These are phyloP conservation scores for Digitonthophagus gazella DNA, from an alignment of 2,888 invertebrate genomes.

Conservation along the genomic window DNA sequence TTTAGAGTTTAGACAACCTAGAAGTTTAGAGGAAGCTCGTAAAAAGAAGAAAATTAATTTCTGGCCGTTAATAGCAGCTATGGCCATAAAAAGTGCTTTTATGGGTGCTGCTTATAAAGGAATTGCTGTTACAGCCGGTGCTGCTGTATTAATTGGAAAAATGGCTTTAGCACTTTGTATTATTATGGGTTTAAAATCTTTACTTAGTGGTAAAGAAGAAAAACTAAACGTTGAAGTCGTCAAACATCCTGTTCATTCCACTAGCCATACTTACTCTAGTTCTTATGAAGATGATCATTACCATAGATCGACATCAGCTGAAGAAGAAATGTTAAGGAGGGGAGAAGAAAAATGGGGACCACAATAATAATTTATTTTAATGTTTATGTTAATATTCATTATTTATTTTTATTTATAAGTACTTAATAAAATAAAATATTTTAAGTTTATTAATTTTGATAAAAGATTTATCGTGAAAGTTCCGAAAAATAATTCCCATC, in stretches of 20 bases:
- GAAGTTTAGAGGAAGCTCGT: slow-evolving; percentile 55
- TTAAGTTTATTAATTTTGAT: too few species aligned
- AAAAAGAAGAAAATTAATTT: slow-evolving; percentile 66
- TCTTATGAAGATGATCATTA: slow-evolving; percentile 51
- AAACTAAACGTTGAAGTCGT: slow-evolving; percentile 84
- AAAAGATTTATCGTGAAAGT: too few species aligned
- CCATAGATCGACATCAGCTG: slow-evolving; percentile 24
- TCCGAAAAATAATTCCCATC: too few species aligned
- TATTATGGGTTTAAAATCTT: slow-evolving; percentile 77
- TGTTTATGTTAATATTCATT: not conserved
- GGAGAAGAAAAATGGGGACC: slow-evolving; percentile 9
- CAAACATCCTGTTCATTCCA: slow-evolving; percentile 79
- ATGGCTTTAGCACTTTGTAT: slow-evolving; percentile 77
- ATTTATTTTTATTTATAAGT: slow-evolving; percentile 1
- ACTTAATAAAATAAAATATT: too few species aligned
- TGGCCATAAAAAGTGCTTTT: slow-evolving; percentile 70
- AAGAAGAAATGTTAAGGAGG: slow-evolving; percentile 20
- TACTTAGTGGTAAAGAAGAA: slow-evolving; percentile 64
- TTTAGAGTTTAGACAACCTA: slow-evolving; percentile 39
- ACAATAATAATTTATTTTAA: not conserved
- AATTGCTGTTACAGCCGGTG: slow-evolving; percentile 74
- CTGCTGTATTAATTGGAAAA: slow-evolving; percentile 73
- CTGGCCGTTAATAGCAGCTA: slow-evolving; percentile 65
- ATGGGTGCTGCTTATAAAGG: slow-evolving; percentile 73
- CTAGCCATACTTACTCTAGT: slow-evolving; percentile 73